Evolutionary conservation across 2,797 vertebrate genomes (phyloP).

Genomic region (Sylvilagus floridanus): DNA sequence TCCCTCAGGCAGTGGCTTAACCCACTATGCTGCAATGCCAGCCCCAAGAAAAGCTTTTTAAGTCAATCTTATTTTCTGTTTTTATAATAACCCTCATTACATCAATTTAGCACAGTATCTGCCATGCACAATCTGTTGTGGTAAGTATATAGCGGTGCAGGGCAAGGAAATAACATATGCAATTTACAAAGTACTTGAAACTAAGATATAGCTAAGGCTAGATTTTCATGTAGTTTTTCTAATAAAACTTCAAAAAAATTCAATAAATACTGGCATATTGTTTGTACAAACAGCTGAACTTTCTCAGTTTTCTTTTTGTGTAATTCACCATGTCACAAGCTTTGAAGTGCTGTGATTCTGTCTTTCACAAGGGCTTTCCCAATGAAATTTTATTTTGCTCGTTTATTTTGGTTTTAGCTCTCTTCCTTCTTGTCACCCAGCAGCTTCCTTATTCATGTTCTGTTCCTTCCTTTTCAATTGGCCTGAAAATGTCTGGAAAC

Average conservation of each 20-base stretch:
- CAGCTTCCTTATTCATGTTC: neutral
- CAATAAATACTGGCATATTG: neutral
- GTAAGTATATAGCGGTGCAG: neutral
- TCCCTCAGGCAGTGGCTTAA: no score
- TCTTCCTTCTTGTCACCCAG: neutral
- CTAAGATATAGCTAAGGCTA: neutral
- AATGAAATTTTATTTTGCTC: no score
- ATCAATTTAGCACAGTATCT: neutral
- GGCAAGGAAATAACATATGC: neutral
- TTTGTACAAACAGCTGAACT: neutral
- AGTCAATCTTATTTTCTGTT: neutral
- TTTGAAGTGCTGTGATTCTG: neutral
- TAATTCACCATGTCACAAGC: neutral
- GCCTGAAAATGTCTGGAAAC: conserved; percentile 40
- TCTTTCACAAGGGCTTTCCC: neutral
- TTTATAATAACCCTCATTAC: neutral
- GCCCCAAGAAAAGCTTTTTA: neutral
- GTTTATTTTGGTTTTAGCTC: neutral
- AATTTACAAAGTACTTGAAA: neutral
- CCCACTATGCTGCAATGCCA: no score
- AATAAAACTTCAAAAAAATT: neutral
- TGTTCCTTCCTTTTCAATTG: conserved; percentile 48
- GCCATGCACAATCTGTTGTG: neutral
- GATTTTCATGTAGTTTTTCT: conserved; percentile 25
- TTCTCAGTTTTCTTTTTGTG: neutral